These are phyloP conservation scores for Acyrthosiphon pisum DNA, from an alignment of 1,140 invertebrate genomes.

Conservation along the genomic window DNA sequence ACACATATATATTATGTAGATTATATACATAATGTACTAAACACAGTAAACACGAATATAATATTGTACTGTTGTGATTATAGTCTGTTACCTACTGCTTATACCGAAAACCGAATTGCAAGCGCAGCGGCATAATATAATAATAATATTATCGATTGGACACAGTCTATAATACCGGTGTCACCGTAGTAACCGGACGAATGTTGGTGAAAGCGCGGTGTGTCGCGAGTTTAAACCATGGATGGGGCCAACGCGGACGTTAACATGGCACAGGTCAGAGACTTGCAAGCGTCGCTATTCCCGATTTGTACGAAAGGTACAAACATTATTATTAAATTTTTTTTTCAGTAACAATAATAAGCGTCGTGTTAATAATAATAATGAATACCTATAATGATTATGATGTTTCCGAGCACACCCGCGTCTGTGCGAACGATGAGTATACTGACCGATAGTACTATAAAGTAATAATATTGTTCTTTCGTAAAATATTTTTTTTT, in stretches of 20 bases:
- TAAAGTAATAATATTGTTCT: background rate
- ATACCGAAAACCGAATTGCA: background rate
- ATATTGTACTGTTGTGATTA: background rate
- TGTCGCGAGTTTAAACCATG: constrained; percentile 37
- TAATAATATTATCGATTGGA: constrained; percentile 33
- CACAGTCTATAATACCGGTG: constrained; percentile 27
- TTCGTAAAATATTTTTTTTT: background rate
- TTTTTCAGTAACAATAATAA: background rate
- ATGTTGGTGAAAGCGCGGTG: background rate
- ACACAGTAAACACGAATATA: background rate
- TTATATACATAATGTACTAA: background rate
- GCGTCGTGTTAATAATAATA: background rate
- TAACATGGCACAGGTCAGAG: constrained; percentile 58
- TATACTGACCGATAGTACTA: background rate
- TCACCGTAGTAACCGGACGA: constrained; percentile 32
- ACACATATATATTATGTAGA: too few relatives aligned
- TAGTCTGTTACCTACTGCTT: background rate
- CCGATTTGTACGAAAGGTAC: constrained; percentile 60
- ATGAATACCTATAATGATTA: background rate
- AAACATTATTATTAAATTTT: background rate
- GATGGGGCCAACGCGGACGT: constrained; percentile 30
- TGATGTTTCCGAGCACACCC: background rate
- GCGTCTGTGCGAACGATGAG: background rate
- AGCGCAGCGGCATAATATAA: background rate
- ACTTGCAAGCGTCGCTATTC: constrained; percentile 60